These are phyloP conservation scores for Drosophila sulfurigaster DNA, from an alignment of 1,140 invertebrate genomes.

Conservation along the genomic window DNA sequence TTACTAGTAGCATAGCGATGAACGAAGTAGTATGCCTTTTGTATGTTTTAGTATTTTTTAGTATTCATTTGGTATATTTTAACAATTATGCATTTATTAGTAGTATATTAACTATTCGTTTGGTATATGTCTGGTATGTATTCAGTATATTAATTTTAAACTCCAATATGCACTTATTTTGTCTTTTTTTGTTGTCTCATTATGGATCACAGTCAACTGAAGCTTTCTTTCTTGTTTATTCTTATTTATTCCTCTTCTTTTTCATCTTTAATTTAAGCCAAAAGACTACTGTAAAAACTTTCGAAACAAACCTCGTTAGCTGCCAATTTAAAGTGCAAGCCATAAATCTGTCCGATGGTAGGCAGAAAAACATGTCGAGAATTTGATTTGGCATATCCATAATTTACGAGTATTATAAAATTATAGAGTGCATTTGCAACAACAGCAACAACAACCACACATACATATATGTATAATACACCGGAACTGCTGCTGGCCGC, in stretches of 20 bases:
- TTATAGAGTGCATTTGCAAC: constrained; percentile 58
- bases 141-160: no score
- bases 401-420: constrained; percentile 71
- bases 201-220: background rate
- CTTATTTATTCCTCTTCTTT: background rate
- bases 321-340: constrained; percentile 49
- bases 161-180: no score
- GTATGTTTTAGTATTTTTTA: no score
- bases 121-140: no score
- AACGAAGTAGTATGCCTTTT: no score
- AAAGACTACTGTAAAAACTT: background rate
- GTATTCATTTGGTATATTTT: no score
- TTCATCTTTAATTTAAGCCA: background rate
- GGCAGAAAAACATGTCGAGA: constrained; percentile 56
- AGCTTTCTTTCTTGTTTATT: background rate
- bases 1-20: no score
- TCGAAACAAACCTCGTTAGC: constrained; percentile 24
- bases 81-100: no score
- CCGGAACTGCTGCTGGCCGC: constrained; percentile 75
- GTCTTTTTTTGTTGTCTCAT: no score
- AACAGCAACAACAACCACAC: constrained; percentile 12
- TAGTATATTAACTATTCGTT: no score
- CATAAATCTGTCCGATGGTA: constrained; percentile 55
- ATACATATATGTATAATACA: constrained; percentile 21
- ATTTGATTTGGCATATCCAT: constrained; percentile 81